Evolutionary conservation across 2,888 invertebrate species (phyloP), one percentile per base, ranked within the genome.

Genomic region (Callyntrura guangdongensis): DNA sequence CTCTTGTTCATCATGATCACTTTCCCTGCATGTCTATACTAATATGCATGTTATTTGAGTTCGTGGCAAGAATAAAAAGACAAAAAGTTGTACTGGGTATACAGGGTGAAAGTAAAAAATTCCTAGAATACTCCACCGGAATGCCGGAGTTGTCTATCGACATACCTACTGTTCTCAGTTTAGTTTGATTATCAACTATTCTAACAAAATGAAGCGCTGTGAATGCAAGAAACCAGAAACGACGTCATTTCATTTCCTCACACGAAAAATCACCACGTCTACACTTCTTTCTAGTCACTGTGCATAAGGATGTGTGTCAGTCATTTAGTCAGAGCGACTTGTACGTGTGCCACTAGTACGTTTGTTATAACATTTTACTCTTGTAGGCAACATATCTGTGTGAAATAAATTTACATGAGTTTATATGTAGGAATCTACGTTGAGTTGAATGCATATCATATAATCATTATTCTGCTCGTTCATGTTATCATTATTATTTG

Each of bases 71-170:
- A 47, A 86, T 77, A 64, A 72, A 45, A 53, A 84, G 56, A 25
- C 17, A 61, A 74, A n/a, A 86, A 86, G 59, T 74, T 74, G 64
- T 27, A 45, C 27, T 53, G 17, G 9, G 47, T 2, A 22, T n/a
- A 36, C 47, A 49, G 0, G 47, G 74, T 20, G 74, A 74, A 74
- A 74, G 74, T 45, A 59, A 86, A 72, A 86, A 45, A 59, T 86
- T 61, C 59, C n/a, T 69, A 36, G 8, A 45, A 69, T 12, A 67
- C n/a, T 14, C 12, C 12, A 11, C 20, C 1, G 17, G 5, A 74
- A 49, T 61, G n/a, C 8, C 20, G 6, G 1, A 20, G 0, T 59
- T 17, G n/a, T 45, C 0, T 47, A 47, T 74, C 20, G 5, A 20
- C n/a, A n/a, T n/a, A n/a, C n/a, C n/a, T 2, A 49, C 45, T 12